Conservation (phyloP, 2,888 invertebrate genomes). For the Plemyria rubiginata region DNA sequence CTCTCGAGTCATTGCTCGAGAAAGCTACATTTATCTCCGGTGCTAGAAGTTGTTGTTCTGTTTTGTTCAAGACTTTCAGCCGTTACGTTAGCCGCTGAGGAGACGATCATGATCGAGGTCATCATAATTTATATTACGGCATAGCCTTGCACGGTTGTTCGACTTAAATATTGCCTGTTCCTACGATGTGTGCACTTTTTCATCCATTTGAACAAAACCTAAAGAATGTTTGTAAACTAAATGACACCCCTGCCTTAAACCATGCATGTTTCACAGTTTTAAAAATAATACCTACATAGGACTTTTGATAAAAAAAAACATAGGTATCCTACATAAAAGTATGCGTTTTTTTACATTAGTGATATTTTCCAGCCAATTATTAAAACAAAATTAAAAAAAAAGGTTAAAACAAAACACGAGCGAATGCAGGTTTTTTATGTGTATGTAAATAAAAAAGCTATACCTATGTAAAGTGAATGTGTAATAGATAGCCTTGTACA, state of each 20-base stretch:
- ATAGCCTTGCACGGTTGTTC: slow-evolving; percentile 70
- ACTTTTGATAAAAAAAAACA: neutral
- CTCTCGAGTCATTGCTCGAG: slow-evolving; percentile 57
- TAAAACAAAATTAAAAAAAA: neutral
- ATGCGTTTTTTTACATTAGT: neutral
- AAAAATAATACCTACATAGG: neutral
- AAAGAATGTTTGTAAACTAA: slow-evolving; percentile 33
- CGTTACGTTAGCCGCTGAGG: slow-evolving; percentile 43
- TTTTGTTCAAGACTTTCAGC: slow-evolving; percentile 45
- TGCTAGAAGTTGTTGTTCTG: slow-evolving; percentile 41
- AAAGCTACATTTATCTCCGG: slow-evolving; percentile 58
- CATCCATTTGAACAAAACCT: slow-evolving; percentile 44
- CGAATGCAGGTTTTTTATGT: slow-evolving; percentile 10
- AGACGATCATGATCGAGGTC: slow-evolving; percentile 41
- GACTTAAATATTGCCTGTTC: slow-evolving; percentile 77
- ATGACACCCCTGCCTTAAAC: slow-evolving; percentile 53
- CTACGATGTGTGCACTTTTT: slow-evolving; percentile 71
- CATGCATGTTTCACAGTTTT: slow-evolving; percentile 70
- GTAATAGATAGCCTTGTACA: slow-evolving; percentile 40
- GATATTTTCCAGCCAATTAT: neutral
- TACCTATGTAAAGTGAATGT: slow-evolving; percentile 8
- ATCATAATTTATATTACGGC: slow-evolving; percentile 38
- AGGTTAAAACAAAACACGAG: neutral
- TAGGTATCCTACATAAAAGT: neutral
- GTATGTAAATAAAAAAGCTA: slow-evolving; percentile 16